Evolutionary conservation across 2,797 vertebrate genomes (phyloP).

Genomic region (Thamnophis elegans): DNA sequence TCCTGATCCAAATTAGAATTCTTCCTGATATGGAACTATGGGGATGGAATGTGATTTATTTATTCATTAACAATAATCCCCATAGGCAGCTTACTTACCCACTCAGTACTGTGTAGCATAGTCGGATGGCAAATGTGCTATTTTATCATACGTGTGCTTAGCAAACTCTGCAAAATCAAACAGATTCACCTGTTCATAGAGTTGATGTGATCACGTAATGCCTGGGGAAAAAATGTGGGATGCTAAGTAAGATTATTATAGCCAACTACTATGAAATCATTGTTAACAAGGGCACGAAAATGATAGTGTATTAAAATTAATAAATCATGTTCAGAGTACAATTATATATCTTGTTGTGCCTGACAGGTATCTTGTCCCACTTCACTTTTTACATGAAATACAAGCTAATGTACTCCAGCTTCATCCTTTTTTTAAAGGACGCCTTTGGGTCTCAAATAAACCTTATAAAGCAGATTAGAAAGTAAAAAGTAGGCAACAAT

Average conservation of each 20-base stretch:
- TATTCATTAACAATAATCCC: neutral
- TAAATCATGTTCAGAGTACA: neutral
- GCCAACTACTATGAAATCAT: neutral
- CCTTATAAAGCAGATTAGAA: neutral
- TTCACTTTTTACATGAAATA: neutral
- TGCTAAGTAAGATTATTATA: neutral
- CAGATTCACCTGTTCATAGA: neutral
- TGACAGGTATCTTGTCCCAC: neutral
- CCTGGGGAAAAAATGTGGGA: neutral
- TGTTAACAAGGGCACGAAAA: neutral
- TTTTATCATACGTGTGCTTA: neutral
- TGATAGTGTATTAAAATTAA: neutral
- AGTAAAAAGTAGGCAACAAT: neutral
- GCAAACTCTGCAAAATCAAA: neutral
- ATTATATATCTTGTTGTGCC: neutral
- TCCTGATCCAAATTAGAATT: neutral
- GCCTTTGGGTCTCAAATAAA: neutral
- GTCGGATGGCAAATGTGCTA: neutral
- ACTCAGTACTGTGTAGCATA: neutral
- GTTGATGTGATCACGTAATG: neutral
- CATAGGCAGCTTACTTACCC: neutral
- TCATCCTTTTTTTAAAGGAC: neutral
- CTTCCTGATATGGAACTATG: neutral
- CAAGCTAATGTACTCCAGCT: neutral
- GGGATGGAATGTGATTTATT: neutral